phyloP scores from a whole-genome alignment of 1,140 invertebrate genomes.

The Zaprionus camerounensis region DNA sequence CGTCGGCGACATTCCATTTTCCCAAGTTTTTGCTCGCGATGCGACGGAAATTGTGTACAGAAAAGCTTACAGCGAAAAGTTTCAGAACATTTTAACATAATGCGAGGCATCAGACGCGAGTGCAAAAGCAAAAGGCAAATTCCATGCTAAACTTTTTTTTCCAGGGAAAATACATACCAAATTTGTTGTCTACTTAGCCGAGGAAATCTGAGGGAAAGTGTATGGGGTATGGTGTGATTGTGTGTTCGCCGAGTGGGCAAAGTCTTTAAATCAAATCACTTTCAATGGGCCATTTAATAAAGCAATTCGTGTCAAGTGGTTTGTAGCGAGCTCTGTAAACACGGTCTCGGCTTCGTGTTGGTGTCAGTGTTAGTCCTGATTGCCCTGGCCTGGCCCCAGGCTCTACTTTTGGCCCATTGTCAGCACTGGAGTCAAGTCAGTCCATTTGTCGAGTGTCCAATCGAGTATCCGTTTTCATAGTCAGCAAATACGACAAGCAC shows the following conservation, averaged over 20 bases:
- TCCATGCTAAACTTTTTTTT: constrained; percentile 12
- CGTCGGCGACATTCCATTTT: constrained; percentile 15
- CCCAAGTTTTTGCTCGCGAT: background rate
- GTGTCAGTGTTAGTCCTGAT: constrained; percentile 15
- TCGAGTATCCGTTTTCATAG: constrained; percentile 48
- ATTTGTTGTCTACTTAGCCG: background rate
- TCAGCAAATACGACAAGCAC: constrained; percentile 37
- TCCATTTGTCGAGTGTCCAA: constrained; percentile 3
- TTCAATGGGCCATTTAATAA: constrained; percentile 43
- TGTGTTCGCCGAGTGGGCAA: constrained; percentile 1
- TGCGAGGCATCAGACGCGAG: background rate
- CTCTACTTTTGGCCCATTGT: background rate
- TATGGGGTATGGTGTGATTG: background rate
- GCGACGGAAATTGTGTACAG: background rate
- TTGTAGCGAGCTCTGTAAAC: constrained; percentile 42
- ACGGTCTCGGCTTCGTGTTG: background rate
- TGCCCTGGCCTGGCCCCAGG: background rate
- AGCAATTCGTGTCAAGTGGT: constrained; percentile 46
- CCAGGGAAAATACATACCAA: background rate
- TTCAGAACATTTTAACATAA: constrained; percentile 28
- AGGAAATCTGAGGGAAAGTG: background rate
- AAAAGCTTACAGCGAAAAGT: constrained; percentile 15
- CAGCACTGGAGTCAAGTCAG: background rate
- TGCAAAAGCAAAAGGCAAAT: constrained; percentile 24
- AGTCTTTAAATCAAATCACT: constrained; percentile 37